Percentiles rank a stretch among this genome's conserved stretches.
Conservation (phyloP, 2,113 vertebrate species). For the Calyptommatus sinebrachiatus region DNA sequence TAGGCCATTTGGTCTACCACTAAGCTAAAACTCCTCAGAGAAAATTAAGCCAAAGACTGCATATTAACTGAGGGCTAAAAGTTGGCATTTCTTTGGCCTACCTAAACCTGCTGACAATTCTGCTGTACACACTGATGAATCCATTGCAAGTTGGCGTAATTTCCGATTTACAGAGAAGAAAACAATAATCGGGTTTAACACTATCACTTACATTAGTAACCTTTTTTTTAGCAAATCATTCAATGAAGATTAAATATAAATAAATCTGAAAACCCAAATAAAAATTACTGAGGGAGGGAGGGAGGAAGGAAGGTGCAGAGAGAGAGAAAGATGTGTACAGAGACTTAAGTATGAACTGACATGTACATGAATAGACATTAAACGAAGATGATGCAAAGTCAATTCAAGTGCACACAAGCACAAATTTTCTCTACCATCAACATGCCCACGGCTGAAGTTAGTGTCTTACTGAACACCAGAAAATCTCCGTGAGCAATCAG, state of each 20-base stretch:
- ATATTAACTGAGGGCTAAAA: background rate
- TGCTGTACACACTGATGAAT: too few relatives aligned
- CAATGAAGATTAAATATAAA: background rate
- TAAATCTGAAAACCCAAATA: background rate
- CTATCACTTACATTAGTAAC: background rate
- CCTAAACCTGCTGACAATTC: background rate
- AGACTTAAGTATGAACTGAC: constrained; percentile 21
- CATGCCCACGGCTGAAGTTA: constrained; percentile 10
- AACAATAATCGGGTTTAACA: background rate
- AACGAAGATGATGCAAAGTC: constrained; percentile 15
- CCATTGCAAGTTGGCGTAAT: too few relatives aligned
- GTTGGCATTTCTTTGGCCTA: background rate
- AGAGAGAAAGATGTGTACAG: background rate
- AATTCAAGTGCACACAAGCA: constrained; percentile 10
- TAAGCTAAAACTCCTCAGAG: too few relatives aligned
- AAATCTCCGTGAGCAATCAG: background rate
- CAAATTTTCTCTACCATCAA: background rate
- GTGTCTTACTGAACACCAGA: background rate
- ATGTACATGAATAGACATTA: constrained; percentile 14
- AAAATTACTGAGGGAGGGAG: background rate
- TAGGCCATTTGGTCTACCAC: too few relatives aligned
- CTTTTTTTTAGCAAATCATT: background rate
- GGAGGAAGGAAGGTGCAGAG: background rate
- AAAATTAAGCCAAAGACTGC: background rate
- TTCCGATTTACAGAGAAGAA: background rate